phyloP scores from a whole-genome alignment of 2,113 vertebrate species.

The Nothocercus julius region DNA sequence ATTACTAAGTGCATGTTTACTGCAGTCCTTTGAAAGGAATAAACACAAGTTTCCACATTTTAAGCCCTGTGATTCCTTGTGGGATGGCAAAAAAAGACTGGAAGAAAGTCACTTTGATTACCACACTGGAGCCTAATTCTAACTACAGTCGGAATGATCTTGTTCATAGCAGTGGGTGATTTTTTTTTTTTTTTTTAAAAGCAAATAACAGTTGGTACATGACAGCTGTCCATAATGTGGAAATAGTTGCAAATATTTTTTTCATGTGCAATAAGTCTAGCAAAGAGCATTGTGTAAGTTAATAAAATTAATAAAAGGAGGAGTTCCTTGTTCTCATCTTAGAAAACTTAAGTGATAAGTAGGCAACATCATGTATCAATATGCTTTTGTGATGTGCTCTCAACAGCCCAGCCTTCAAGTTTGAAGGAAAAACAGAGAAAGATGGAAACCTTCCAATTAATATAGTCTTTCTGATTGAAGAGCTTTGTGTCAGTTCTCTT shows the following conservation, averaged over 20 bases:
- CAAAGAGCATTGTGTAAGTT: background rate
- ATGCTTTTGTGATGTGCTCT: background rate
- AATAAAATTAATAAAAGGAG: background rate
- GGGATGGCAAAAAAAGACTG: background rate
- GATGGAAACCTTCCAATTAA: background rate
- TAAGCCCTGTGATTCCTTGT: background rate
- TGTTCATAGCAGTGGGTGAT: background rate
- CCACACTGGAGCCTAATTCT: background rate
- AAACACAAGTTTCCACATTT: background rate
- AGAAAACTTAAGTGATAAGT: background rate
- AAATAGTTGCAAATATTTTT: no score
- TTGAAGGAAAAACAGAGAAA: background rate
- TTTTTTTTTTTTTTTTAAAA: background rate
- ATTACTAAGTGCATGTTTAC: background rate
- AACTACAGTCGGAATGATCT: background rate
- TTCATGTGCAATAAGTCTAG: no score
- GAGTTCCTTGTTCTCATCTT: background rate
- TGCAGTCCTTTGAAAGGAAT: background rate
- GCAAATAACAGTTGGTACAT: background rate
- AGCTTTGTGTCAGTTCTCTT: background rate
- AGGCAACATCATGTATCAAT: background rate
- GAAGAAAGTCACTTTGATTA: background rate
- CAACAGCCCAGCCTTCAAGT: background rate
- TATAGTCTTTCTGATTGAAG: background rate
- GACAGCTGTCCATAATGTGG: background rate